Percentiles rank a stretch among this genome's conserved stretches.
Conservation (phyloP, 2,888 invertebrate species). For the Tenthredo mesomela region DNA sequence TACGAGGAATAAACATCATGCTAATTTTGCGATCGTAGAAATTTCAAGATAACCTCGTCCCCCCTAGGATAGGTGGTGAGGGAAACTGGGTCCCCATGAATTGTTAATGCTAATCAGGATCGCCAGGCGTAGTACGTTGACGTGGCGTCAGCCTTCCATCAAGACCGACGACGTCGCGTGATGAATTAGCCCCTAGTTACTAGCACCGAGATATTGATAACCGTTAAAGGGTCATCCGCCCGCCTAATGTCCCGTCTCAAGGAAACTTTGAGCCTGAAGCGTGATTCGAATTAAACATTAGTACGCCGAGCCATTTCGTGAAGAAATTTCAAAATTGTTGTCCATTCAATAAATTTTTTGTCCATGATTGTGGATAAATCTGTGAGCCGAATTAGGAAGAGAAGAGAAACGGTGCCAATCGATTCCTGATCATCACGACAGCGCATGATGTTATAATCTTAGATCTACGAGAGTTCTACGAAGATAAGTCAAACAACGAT, state of each 20-base stretch:
- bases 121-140: constrained; percentile 65
- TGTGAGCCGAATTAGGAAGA: neutral
- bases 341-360: neutral
- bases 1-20: constrained; percentile 64
- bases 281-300: constrained; percentile 8
- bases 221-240: constrained; percentile 47
- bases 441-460: neutral
- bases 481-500: constrained; percentile 18
- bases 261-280: neutral
- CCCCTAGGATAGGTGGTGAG: neutral
- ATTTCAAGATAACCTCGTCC: constrained; percentile 64
- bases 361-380: too few relatives aligned
- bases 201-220: constrained; percentile 39
- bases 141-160: constrained; percentile 71
- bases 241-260: constrained; percentile 38
- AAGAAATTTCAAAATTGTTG: neutral
- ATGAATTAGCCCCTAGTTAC: constrained; percentile 65
- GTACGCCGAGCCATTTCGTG: neutral
- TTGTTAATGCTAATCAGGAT: constrained; percentile 74
- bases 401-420: neutral
- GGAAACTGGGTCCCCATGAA: constrained; percentile 62
- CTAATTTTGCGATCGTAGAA: constrained; percentile 69
- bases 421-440: neutral
- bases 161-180: constrained; percentile 64
- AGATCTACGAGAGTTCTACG: constrained; percentile 22